Conservation (phyloP, 2,113 vertebrate species). For the Zosterops lateralis region DNA sequence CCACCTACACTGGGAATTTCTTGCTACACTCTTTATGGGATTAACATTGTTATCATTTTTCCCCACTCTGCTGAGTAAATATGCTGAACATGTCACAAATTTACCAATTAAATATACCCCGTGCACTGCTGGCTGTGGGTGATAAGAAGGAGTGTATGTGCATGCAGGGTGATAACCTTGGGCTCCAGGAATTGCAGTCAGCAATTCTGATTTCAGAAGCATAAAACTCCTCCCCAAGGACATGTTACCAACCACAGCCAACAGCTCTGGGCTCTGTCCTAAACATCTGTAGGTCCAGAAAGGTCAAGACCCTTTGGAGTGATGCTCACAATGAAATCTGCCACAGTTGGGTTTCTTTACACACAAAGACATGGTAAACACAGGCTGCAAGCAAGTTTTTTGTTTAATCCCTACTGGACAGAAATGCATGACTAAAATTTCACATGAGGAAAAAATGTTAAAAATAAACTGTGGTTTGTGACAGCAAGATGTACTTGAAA, state of each 20-base stretch:
- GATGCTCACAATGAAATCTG: neutral
- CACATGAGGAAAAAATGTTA: neutral
- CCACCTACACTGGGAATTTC: accelerated
- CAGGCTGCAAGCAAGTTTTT: neutral
- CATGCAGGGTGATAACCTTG: neutral
- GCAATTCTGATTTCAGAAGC: neutral
- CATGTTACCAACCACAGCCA: neutral
- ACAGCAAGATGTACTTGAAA: neutral
- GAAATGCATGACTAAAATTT: neutral
- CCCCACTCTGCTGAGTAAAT: neutral
- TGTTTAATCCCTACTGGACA: neutral
- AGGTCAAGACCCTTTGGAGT: neutral
- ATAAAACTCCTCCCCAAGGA: neutral
- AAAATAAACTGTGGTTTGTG: neutral
- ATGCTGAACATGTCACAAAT: neutral
- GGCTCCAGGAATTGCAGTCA: neutral
- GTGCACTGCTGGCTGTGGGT: neutral
- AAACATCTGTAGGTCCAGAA: neutral
- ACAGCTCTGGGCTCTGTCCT: accelerated
- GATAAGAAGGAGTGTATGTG: neutral
- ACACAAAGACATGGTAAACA: neutral
- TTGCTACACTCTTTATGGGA: neutral
- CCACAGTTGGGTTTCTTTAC: neutral
- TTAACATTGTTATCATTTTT: neutral
- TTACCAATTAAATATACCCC: neutral